Evolutionary conservation across 2,113 vertebrate genomes (phyloP).

Genomic region (Capreolus pygargus): DNA sequence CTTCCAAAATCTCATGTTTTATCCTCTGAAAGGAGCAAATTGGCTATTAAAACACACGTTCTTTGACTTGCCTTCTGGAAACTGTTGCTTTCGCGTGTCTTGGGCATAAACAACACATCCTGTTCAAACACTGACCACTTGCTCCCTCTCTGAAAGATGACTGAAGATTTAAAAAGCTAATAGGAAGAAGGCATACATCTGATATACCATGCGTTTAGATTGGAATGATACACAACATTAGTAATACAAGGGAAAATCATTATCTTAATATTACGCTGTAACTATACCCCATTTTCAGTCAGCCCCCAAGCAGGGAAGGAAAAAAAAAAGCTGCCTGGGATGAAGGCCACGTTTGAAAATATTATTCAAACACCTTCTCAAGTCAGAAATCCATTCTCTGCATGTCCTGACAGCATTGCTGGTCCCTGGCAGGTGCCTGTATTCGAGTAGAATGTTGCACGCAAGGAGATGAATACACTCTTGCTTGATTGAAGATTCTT

Average conservation of each 20-base stretch:
- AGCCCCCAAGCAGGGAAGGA: background rate
- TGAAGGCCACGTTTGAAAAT: background rate
- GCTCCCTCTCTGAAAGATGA: constrained; percentile 8
- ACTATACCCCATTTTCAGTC: background rate
- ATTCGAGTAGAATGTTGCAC: constrained; percentile 72
- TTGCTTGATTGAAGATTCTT: constrained; percentile 74
- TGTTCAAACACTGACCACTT: constrained; percentile 62
- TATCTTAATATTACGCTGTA: background rate
- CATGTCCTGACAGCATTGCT: constrained; percentile 71
- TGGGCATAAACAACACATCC: constrained; percentile 62
- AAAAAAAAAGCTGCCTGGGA: background rate
- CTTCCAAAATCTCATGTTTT: constrained; percentile 16
- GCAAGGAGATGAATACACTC: constrained; percentile 80
- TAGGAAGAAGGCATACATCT: background rate
- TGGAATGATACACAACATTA: background rate
- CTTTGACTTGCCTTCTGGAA: constrained; percentile 43
- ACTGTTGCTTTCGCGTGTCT: constrained; percentile 16
- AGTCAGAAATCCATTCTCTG: constrained; percentile 56
- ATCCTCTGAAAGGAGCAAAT: background rate
- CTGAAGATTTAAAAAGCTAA: background rate
- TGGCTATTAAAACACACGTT: constrained; percentile 47
- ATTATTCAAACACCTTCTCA: constrained; percentile 29
- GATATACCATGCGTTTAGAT: background rate
- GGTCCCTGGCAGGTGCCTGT: constrained; percentile 72
- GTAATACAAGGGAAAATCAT: background rate